Conservation (phyloP, 2,888 invertebrate genomes). For the Drosophila birchii region DNA sequence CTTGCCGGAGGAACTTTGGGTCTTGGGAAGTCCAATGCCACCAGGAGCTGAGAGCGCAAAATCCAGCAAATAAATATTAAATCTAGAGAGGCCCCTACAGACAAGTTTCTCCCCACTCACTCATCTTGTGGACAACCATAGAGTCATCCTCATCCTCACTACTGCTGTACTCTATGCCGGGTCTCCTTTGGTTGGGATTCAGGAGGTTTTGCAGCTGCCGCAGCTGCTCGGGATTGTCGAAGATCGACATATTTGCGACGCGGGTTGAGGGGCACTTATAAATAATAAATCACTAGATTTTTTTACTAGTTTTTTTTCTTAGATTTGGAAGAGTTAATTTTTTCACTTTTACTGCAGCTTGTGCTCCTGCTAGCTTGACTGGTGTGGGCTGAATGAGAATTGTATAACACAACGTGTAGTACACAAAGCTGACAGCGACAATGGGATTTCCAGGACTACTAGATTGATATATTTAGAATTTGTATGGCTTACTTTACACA, state of each 20-base stretch:
- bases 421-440: slow-evolving; percentile 2
- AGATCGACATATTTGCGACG: slow-evolving; percentile 77
- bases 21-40: slow-evolving; percentile 80
- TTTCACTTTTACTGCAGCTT: not conserved
- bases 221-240: slow-evolving; percentile 81
- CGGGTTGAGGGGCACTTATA: not conserved
- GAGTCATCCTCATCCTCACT: slow-evolving; percentile 74
- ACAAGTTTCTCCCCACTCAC: slow-evolving; percentile 58
- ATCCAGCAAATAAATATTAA: not conserved
- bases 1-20: slow-evolving; percentile 24
- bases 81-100: not conserved
- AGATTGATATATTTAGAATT: not conserved
- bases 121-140: slow-evolving; percentile 55
- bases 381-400: slow-evolving; percentile 37
- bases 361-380: slow-evolving; percentile 19
- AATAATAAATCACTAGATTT: not conserved
- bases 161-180: slow-evolving; percentile 71
- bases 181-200: slow-evolving; percentile 67
- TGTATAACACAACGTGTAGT: not conserved
- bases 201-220: slow-evolving; percentile 76
- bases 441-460: not conserved
- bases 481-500: not conserved
- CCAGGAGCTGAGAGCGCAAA: slow-evolving; percentile 84
- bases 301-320: not conserved
- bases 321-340: not conserved